Evolutionary conservation across 2,888 invertebrate species (phyloP), one percentile per base, ranked within the genome.

Genomic region (Pseudococcus viburni): DNA sequence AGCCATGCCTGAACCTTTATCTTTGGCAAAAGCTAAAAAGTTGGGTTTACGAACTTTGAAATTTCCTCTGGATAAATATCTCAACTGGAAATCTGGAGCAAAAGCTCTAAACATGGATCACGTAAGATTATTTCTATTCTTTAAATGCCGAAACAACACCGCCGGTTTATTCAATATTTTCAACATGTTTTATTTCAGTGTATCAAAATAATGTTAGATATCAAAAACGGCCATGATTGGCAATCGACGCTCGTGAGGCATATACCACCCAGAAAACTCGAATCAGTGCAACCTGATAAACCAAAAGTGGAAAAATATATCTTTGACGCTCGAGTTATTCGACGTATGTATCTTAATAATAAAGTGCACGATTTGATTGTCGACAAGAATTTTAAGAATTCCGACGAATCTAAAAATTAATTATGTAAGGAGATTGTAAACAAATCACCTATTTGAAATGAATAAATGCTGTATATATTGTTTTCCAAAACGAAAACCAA

Each of bases 41-140:
- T 94, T 97, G 91, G 94, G 95, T 0, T 90, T 98, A 17, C 93
- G 93, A 91, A 95, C 95, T 95, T 95, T 94, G 0, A 96, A 94
- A 91, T 92, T 98, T 80, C 98, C 98, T 0, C 91, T 98, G 8
- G 96, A 97, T 90, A 92, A 93, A 68, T 95, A 96, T 91, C 91
- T 97, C 39, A 93, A 94, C 90, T 97, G 96, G 96, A 95, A 94
- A 0, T 90, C 93, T 0, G 96, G 96, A 7, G 94, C 94, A 12
- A 98, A 97, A 92, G 94, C 94, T 89, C 92, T 98, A 0, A 96
- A 97, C 1, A 91, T 98, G 12, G 96, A 98, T 91, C 96, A 96
- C 91, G 94, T 95, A 92, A 64, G 4, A 33, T 7, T 33, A 26
- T 4, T 4, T 51, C 6, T 15, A 51, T 15, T 15, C 12, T 51